A percentile compares a stretch with the other conserved stretches of the same genome.
These are phyloP conservation scores for Ispidina lecontei DNA, from an alignment of 2,797 vertebrate genomes.

Conservation along the genomic window DNA sequence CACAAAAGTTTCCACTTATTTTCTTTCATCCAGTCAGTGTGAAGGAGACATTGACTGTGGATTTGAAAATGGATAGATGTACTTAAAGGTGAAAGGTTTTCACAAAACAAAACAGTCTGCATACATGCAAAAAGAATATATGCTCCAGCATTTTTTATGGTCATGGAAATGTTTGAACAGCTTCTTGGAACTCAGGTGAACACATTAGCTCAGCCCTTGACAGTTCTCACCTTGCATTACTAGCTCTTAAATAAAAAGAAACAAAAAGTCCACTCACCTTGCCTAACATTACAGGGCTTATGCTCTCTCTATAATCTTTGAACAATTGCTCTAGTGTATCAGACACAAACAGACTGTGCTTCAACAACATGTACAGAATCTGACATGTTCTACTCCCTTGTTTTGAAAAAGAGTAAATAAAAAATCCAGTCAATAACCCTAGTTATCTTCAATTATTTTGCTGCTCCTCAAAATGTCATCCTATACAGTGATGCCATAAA, in stretches of 20 bases:
- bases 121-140: not conserved
- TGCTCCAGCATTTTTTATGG: not conserved
- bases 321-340: not conserved
- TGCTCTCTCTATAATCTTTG: not conserved
- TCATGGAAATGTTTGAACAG: not conserved
- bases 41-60: not conserved
- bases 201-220: not conserved
- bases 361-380: not conserved
- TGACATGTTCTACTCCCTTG: not conserved
- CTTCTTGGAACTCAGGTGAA: not conserved
- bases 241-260: not conserved
- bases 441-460: not conserved
- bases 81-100: not conserved
- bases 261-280: not conserved
- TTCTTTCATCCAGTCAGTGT: not conserved
- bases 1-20: not conserved
- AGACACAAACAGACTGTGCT: not conserved
- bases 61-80: not conserved
- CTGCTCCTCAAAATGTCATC: not conserved
- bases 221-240: not conserved
- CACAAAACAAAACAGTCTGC: not conserved
- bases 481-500: not conserved
- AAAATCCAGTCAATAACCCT: not conserved
- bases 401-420: conserved; percentile 3
- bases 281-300: not conserved